Evolutionary conservation across 2,888 invertebrate species (phyloP).

Genomic region (Linnaemya tessellans): DNA sequence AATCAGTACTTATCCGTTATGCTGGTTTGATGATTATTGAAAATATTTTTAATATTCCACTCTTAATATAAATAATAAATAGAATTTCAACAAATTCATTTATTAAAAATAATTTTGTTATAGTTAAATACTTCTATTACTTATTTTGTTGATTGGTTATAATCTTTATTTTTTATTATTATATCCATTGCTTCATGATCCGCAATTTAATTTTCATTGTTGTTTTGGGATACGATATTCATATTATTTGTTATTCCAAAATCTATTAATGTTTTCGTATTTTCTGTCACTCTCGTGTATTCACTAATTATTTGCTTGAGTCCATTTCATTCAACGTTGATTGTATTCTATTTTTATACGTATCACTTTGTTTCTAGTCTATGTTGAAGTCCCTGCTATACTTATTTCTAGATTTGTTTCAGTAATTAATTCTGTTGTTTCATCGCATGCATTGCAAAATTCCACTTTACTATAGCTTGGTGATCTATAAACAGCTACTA

Average conservation of each 20-base stretch:
- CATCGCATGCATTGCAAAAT: not conserved
- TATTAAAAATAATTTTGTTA: not conserved
- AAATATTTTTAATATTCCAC: too few species aligned
- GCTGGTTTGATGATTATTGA: too few species aligned
- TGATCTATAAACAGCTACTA: not conserved
- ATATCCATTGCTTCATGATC: too few species aligned
- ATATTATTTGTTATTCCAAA: too few species aligned
- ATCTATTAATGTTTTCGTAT: too few species aligned
- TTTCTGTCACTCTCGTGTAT: not conserved
- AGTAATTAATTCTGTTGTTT: not conserved
- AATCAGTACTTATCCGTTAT: too few species aligned
- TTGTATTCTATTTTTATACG: not conserved
- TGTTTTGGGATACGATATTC: too few species aligned
- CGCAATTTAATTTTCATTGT: too few species aligned
- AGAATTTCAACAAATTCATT: too few species aligned
- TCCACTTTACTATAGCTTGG: not conserved
- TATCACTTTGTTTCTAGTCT: not conserved
- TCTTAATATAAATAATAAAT: too few species aligned
- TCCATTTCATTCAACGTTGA: not conserved
- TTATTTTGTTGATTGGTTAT: too few species aligned
- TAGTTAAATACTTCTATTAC: not conserved
- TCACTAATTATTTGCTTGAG: not conserved
- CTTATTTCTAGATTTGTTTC: not conserved
- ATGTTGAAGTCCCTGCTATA: slow-evolving; percentile 12
- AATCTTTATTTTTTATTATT: too few species aligned